Evolutionary conservation across 37 sponge, comb jelly and placozoan species (phyloP), one percentile per base, ranked within the genome.

Genomic region (Dysidea cf. avara): DNA sequence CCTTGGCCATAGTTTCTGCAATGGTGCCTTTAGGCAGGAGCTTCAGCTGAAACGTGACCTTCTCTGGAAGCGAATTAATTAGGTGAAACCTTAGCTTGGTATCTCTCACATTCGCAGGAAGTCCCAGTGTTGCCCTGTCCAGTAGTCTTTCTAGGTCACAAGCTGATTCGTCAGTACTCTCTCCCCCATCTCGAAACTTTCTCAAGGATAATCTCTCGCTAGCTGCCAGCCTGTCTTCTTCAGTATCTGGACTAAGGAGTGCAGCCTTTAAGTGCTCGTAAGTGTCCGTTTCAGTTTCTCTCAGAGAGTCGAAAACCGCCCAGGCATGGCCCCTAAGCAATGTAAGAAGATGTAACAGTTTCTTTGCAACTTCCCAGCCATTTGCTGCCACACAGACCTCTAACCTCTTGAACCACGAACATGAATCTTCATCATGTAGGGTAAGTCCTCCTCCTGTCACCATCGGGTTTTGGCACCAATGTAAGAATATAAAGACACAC

Each of bases 21-120:
- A 33, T 33, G 26, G 7, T 9, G 33, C 32, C 33, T 24, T 61
- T 61, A 18, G 62, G 62, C 3, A 61, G 32, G 7, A 61, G 33
- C 32, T 61, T 58, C 32, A 61, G 3, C 62, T 61, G 62, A 7
- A 61, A 61, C 17, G 62, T n/a, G n/a, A n/a, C n/a, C n/a, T n/a
- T n/a, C n/a, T n/a, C n/a, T n/a, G n/a, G n/a, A n/a, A n/a, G n/a
- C 5, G 6, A 61, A 34, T 24, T n/a, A n/a, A n/a, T n/a, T n/a
- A n/a, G n/a, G n/a, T n/a, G n/a, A n/a, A n/a, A n/a, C n/a, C n/a
- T n/a, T n/a, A n/a, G n/a, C n/a, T n/a, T n/a, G n/a, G n/a, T n/a
- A n/a, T n/a, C n/a, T n/a, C n/a, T n/a, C n/a, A n/a, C n/a, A n/a
- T n/a, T n/a, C n/a, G n/a, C n/a, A n/a, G n/a, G n/a, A n/a, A n/a